These are phyloP conservation scores for Plebejus argus DNA, from an alignment of 2,888 invertebrate genomes.

Conservation along the genomic window DNA sequence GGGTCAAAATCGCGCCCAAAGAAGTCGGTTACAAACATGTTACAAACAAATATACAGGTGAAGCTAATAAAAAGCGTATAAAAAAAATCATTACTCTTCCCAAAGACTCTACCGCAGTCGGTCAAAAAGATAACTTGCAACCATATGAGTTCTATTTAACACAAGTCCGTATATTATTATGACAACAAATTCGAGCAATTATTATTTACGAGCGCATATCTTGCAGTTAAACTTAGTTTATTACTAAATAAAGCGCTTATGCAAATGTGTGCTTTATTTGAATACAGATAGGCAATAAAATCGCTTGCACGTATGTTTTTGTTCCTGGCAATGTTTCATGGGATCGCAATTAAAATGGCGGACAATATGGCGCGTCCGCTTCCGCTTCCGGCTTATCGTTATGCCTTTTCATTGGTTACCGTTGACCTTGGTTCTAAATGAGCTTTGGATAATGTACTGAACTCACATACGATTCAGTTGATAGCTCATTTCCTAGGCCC, in stretches of 20 bases:
- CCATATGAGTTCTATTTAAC: neutral
- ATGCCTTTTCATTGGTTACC: slow-evolving; percentile 47
- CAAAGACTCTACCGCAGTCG: neutral
- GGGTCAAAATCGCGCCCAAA: too few relatives aligned
- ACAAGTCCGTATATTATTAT: neutral
- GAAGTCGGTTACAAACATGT: too few relatives aligned
- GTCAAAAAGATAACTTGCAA: neutral
- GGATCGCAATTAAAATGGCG: slow-evolving; percentile 44
- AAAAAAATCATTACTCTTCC: neutral
- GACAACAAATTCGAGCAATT: slow-evolving; percentile 19
- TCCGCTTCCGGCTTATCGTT: slow-evolving; percentile 47
- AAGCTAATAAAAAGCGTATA: too few relatives aligned
- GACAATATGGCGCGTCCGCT: slow-evolving; percentile 42
- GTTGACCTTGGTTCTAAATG: slow-evolving; percentile 8
- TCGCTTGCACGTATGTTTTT: slow-evolving; percentile 9
- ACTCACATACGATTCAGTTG: neutral
- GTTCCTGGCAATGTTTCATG: slow-evolving; percentile 39
- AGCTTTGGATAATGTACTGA: neutral
- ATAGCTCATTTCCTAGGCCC: neutral
- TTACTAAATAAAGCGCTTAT: slow-evolving; percentile 10
- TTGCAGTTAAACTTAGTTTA: slow-evolving; percentile 21
- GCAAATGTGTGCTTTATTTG: slow-evolving; percentile 7
- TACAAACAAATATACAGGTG: too few relatives aligned
- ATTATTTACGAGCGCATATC: slow-evolving; percentile 9
- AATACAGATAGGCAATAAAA: slow-evolving; percentile 12